Evolutionary conservation across 1,140 invertebrate genomes (phyloP).

Genomic region (Protaetia brevitarsis): DNA sequence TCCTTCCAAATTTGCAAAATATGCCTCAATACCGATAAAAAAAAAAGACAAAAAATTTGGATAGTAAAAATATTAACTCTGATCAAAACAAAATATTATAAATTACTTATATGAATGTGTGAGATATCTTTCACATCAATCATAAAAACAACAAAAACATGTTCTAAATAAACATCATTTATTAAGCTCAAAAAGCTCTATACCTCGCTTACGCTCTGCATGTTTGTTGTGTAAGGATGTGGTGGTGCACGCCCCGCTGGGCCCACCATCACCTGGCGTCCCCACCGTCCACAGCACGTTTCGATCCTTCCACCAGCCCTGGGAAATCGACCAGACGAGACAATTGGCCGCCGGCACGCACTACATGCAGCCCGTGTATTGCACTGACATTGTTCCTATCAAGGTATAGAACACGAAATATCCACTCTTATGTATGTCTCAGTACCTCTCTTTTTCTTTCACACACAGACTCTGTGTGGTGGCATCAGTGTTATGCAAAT

Average conservation of each 20-base stretch:
- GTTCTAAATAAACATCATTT: neutral
- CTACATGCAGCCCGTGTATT: slow-evolving; percentile 51
- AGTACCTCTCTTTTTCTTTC: neutral
- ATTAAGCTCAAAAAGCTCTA: slow-evolving; percentile 11
- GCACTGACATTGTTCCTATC: slow-evolving; percentile 67
- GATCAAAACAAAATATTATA: neutral
- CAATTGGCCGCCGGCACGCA: slow-evolving; percentile 48
- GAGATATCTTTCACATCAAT: neutral
- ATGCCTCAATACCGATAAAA: too few relatives aligned
- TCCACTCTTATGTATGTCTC: slow-evolving; percentile 36
- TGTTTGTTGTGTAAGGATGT: slow-evolving; percentile 49
- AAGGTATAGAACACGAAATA: slow-evolving; percentile 59
- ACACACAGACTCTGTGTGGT: neutral
- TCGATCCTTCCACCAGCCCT: slow-evolving; percentile 56
- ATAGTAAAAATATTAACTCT: too few relatives aligned
- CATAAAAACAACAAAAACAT: neutral
- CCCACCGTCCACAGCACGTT: slow-evolving; percentile 52
- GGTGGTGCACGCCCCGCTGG: slow-evolving; percentile 48
- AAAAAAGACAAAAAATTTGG: too few relatives aligned
- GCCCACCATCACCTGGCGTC: slow-evolving; percentile 44
- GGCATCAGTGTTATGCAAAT: slow-evolving; percentile 19
- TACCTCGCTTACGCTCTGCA: slow-evolving; percentile 46
- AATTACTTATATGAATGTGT: neutral
- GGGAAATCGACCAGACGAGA: slow-evolving; percentile 55
- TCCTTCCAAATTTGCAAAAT: too few relatives aligned